Evolutionary conservation across 2,113 vertebrate genomes (phyloP), one percentile per base, ranked within the genome.

Genomic region (Myotis yumanensis): DNA sequence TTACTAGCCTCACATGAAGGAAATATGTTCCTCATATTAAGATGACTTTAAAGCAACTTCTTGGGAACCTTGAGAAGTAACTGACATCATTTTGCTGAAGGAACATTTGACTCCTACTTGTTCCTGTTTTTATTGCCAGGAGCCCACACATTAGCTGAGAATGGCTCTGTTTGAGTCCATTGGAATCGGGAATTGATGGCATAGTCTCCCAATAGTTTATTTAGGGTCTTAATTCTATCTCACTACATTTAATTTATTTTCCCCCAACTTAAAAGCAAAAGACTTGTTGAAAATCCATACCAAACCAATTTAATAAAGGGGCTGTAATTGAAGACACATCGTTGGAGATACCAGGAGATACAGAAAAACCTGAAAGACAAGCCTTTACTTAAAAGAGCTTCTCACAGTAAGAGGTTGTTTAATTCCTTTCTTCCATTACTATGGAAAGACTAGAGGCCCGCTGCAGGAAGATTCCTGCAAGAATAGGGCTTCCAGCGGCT

Each of bases 151-250:
- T 80, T 82, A 86, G 64, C 73, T 76, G 62, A 75, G 66, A 92
- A 90, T 71, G 90, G 54, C 17, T 92, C 89, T 91, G 40, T 81
- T 87, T 96, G 89, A 97, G 62, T 91, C 86, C 54, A 64, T 51
- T 71, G 94, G 66, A 68, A 91, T 20, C 35, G 11, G 94, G 66
- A 68, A 93, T 23, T 43, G 17, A 83, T 22, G 23, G 43, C 17
- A 20, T 23, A 32, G 7, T 69, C 72, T 73, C 35, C 35, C 72
- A 62, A 54, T 0, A 83, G 62, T 68, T 92, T 62, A 68, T 48
- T 30, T 40, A 73, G 35, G 10, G 32, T 80, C 68, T 51, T 68
- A 90, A 57, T 79, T 72, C 11, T 15, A 57, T 48, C 40, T 62
- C 59, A 80, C 52, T 82, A 43, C 28, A 69, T 80, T 94, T 90